Conservation (phyloP, 2,113 vertebrate genomes). For the Lynx canadensis region DNA sequence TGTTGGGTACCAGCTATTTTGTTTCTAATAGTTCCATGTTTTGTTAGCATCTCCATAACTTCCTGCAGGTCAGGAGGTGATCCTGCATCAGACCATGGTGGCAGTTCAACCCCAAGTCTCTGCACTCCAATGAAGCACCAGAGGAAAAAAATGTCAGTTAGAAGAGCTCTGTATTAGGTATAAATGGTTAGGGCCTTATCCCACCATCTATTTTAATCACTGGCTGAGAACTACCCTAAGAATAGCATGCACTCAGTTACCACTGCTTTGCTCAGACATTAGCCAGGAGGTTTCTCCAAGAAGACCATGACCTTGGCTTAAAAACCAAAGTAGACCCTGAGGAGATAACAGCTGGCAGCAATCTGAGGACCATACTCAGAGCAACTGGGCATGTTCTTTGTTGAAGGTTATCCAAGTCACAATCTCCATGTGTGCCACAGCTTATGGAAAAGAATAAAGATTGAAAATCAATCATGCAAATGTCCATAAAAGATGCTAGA, state of each 20-base stretch:
- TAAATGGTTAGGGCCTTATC: background rate
- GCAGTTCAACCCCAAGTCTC: background rate
- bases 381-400: background rate
- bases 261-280: background rate
- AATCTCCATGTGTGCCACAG: background rate
- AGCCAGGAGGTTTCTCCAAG: background rate
- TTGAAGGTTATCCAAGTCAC: background rate
- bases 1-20: background rate
- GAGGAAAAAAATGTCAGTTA: background rate
- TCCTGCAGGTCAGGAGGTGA: background rate
- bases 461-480: background rate
- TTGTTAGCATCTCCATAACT: background rate
- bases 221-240: background rate
- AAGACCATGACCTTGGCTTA: background rate
- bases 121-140: background rate
- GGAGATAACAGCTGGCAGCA: background rate
- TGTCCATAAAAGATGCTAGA: background rate
- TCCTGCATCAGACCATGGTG: background rate
- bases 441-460: background rate
- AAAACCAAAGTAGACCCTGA: background rate
- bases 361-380: background rate
- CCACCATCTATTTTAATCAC: background rate
- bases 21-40: background rate
- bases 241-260: background rate
- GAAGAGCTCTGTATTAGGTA: background rate